Evolutionary conservation across 2,888 invertebrate species (phyloP).

Genomic region (Apomyelois bistriatella): DNA sequence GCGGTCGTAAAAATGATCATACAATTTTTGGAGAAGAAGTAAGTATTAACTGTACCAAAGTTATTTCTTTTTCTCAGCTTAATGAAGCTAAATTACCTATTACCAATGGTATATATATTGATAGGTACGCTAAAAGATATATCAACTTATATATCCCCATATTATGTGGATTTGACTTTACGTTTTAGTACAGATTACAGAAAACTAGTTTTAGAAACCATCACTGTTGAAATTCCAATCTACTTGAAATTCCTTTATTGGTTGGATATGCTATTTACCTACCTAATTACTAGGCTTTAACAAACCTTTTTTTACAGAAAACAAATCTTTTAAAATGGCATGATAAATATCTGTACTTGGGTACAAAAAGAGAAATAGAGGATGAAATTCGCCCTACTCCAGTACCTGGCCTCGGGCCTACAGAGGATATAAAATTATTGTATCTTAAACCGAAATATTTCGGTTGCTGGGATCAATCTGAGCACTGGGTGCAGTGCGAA

Average conservation of each 20-base stretch:
- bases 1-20: neutral
- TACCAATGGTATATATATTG: too few relatives aligned
- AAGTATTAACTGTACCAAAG: neutral
- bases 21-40: neutral
- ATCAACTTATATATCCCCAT: too few relatives aligned
- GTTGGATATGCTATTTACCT: too few relatives aligned
- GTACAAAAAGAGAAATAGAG: conserved; percentile 55
- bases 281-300: too few relatives aligned
- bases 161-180: too few relatives aligned
- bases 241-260: too few relatives aligned
- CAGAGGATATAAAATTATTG: conserved; percentile 46
- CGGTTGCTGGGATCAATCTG: conserved; percentile 49
- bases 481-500: conserved; percentile 52
- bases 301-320: conserved; percentile 5
- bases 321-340: conserved; percentile 54
- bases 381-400: conserved; percentile 46
- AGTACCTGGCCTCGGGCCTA: conserved; percentile 43
- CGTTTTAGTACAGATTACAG: too few relatives aligned
- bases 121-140: too few relatives aligned
- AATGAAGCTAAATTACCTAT: too few relatives aligned
- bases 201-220: too few relatives aligned
- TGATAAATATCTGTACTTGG: conserved; percentile 79
- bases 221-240: too few relatives aligned
- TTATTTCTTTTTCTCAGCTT: too few relatives aligned
- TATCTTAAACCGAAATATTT: conserved; percentile 50